A percentile compares a stretch with the other conserved stretches of the same genome.
Evolutionary conservation across 2,113 vertebrate species (phyloP).

Genomic region (Melanerpes formicivorus): DNA sequence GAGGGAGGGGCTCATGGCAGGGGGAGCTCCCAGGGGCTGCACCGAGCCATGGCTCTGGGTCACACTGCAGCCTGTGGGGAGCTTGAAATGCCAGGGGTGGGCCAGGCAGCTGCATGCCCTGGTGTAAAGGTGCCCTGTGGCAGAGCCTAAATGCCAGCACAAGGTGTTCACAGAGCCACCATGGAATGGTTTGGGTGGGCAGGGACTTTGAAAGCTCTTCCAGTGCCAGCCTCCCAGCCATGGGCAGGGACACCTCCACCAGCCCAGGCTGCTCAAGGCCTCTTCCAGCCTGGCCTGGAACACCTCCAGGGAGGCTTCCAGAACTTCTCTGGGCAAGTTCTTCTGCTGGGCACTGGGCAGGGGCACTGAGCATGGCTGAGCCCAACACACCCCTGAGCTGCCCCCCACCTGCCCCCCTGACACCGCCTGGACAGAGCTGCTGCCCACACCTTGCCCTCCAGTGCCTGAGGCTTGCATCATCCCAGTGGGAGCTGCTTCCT

Average conservation of each 20-base stretch:
- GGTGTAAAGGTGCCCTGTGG: accelerated
- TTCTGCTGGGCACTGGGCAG: background rate
- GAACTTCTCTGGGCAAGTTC: too few relatives aligned
- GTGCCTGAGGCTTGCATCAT: accelerated
- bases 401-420: background rate
- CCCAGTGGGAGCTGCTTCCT: background rate
- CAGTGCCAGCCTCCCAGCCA: too few relatives aligned
- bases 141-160: background rate
- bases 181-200: too few relatives aligned
- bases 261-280: too few relatives aligned
- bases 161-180: background rate
- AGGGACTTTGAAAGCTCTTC: too few relatives aligned
- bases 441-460: background rate
- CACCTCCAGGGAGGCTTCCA: too few relatives aligned
- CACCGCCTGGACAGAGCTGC: background rate
- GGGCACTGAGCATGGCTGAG: background rate
- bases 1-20: background rate
- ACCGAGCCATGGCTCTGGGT: background rate
- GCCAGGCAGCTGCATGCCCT: background rate
- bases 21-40: background rate
- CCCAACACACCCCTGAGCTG: background rate
- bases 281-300: too few relatives aligned
- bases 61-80: background rate
- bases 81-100: accelerated
- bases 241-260: too few relatives aligned